Percentiles rank a stretch among this genome's conserved stretches.
phyloP scores from a whole-genome alignment of 2,113 vertebrate genomes.

The Delphinapterus leucas region DNA sequence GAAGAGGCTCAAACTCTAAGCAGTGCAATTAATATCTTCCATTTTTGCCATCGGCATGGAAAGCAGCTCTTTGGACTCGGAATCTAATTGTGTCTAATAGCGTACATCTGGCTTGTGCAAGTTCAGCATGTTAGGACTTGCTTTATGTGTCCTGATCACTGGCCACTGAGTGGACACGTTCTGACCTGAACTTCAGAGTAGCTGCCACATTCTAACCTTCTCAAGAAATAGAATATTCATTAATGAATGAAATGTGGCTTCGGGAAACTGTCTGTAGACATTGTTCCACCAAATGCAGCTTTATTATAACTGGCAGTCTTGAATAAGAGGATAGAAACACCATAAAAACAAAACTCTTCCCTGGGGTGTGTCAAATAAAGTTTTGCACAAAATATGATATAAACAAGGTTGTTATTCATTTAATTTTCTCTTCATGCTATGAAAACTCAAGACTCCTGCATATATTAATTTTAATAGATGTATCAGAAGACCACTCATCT shows the following conservation, averaged over 20 bases:
- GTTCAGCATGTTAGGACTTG: constrained; percentile 53
- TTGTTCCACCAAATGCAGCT: background rate
- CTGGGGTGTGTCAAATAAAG: background rate
- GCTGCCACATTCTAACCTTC: background rate
- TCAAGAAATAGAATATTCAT: constrained; percentile 44
- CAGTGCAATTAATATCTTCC: constrained; percentile 81
- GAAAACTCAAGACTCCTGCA: background rate
- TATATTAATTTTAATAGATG: constrained; percentile 1
- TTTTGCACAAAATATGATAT: background rate
- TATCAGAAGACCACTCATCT: background rate
- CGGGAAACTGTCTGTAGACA: background rate
- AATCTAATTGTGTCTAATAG: constrained; percentile 80
- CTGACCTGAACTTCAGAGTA: background rate
- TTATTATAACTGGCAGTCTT: background rate
- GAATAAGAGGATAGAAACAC: background rate
- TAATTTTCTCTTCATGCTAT: background rate
- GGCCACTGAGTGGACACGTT: background rate
- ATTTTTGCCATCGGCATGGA: constrained; percentile 77
- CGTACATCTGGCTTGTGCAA: constrained; percentile 76
- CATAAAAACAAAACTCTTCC: background rate
- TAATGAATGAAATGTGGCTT: background rate
- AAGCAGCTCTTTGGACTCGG: constrained; percentile 73
- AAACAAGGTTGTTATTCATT: background rate
- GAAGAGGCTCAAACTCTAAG: constrained; percentile 79
- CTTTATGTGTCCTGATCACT: background rate